Percentiles rank a stretch among this genome's conserved stretches.
Evolutionary conservation across 2,113 vertebrate genomes (phyloP).

Genomic region (Speoplatyrhinus poulsoni): DNA sequence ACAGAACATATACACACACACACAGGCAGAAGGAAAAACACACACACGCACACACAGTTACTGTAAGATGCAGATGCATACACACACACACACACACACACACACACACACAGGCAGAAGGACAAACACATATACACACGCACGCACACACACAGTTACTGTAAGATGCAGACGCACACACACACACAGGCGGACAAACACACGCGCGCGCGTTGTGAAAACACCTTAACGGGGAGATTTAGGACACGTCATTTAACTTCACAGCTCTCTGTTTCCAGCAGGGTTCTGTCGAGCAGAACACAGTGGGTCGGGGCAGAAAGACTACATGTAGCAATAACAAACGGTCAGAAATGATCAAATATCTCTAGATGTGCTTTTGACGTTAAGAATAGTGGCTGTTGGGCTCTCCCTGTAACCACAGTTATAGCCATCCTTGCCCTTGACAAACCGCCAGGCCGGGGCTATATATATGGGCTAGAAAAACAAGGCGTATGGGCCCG

Average conservation of each 20-base stretch:
- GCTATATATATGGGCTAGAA: constrained; percentile 44
- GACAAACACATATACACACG: too few species aligned
- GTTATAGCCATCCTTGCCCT: constrained; percentile 47
- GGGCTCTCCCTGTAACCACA: constrained; percentile 42
- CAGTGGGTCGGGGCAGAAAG: constrained; percentile 10
- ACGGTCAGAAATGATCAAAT: constrained; percentile 61
- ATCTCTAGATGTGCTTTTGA: constrained; percentile 49
- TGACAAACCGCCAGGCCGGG: constrained; percentile 39
- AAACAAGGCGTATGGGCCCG: constrained; percentile 37
- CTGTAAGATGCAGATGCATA: too few species aligned
- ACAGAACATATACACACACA: neutral
- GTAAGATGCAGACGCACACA: too few species aligned
- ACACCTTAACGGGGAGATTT: constrained; percentile 57
- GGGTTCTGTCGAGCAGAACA: constrained; percentile 31
- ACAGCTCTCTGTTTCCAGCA: constrained; percentile 43
- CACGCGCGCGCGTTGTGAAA: constrained; percentile 51
- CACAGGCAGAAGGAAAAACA: too few species aligned
- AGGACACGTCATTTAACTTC: constrained; percentile 59
- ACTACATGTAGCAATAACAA: constrained; percentile 57
- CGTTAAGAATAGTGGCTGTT: constrained; percentile 63
- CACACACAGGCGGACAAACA: neutral
- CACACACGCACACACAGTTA: constrained; percentile 14
- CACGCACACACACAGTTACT: too few species aligned
- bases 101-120: too few species aligned
- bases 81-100: too few species aligned